Evolutionary conservation across 2,113 vertebrate species (phyloP).

Genomic region (Solenodon paradoxus): DNA sequence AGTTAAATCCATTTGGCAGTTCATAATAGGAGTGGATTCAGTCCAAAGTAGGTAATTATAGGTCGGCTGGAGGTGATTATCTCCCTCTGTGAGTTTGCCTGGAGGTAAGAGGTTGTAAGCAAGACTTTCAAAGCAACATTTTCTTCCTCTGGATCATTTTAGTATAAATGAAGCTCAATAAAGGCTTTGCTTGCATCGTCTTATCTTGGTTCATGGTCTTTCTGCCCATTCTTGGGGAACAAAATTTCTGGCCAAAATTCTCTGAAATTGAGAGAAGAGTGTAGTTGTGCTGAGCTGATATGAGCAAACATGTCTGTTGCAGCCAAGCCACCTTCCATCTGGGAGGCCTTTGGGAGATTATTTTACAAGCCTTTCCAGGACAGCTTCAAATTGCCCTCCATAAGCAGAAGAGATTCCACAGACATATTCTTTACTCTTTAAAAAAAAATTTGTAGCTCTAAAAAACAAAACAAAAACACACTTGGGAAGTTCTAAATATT

Average conservation of each 20-base stretch:
- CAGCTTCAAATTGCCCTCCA: background rate
- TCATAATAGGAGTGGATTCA: slow-evolving; percentile 24
- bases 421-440: background rate
- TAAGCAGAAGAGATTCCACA: background rate
- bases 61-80: slow-evolving; percentile 68
- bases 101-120: background rate
- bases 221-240: background rate
- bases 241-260: slow-evolving; percentile 3
- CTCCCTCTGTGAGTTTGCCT: background rate
- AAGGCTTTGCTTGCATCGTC: background rate
- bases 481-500: no score
- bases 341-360: no score
- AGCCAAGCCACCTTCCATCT: background rate
- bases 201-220: slow-evolving; percentile 24
- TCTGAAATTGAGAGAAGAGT: background rate
- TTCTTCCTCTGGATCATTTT: slow-evolving; percentile 21
- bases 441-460: background rate
- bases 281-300: background rate
- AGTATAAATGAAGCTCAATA: slow-evolving; percentile 6
- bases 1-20: slow-evolving; percentile 42
- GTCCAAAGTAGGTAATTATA: slow-evolving; percentile 64
- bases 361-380: background rate
- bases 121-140: slow-evolving; percentile 30
- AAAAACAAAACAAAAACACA: background rate
- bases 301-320: background rate